Evolutionary conservation across 2,888 invertebrate species (phyloP).

Genomic region (Colostygia pectinataria): DNA sequence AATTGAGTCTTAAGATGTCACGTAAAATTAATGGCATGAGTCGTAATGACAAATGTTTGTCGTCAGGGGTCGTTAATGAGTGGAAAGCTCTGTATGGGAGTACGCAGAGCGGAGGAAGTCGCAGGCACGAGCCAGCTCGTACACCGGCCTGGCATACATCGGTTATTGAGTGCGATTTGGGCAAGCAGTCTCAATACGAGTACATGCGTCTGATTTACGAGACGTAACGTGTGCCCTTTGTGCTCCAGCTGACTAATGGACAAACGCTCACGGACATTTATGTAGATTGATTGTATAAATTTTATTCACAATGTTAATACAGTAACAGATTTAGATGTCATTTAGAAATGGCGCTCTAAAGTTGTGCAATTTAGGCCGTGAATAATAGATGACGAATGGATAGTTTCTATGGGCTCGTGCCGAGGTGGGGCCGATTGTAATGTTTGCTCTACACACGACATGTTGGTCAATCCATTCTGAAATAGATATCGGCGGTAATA

Average conservation of each 20-base stretch:
- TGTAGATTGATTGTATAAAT: constrained; percentile 84
- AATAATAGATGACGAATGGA: constrained; percentile 82
- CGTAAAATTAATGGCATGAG: constrained; percentile 48
- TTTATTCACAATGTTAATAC: constrained; percentile 84
- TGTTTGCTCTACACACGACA: constrained; percentile 51
- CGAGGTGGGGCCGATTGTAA: constrained; percentile 71
- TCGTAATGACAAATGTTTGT: constrained; percentile 65
- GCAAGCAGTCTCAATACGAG: constrained; percentile 76
- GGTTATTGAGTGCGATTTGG: constrained; percentile 78
- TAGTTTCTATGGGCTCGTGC: constrained; percentile 72
- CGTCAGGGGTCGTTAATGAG: constrained; percentile 74
- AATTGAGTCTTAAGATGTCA: constrained; percentile 47
- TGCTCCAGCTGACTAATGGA: constrained; percentile 81
- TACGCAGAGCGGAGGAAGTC: constrained; percentile 18
- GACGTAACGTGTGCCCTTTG: constrained; percentile 82
- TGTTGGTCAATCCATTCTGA: constrained; percentile 38
- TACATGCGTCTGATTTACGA: constrained; percentile 81
- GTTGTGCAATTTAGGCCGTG: constrained; percentile 83
- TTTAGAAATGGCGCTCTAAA: constrained; percentile 83
- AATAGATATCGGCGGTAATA: constrained; percentile 33
- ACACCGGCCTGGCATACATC: constrained; percentile 47
- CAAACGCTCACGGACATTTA: constrained; percentile 83
- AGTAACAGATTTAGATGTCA: constrained; percentile 83
- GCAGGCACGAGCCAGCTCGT: constrained; percentile 45
- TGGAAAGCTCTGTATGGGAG: constrained; percentile 60